Evolutionary conservation across 2,113 vertebrate genomes (phyloP).

Genomic region (Gopherus flavomarginatus): DNA sequence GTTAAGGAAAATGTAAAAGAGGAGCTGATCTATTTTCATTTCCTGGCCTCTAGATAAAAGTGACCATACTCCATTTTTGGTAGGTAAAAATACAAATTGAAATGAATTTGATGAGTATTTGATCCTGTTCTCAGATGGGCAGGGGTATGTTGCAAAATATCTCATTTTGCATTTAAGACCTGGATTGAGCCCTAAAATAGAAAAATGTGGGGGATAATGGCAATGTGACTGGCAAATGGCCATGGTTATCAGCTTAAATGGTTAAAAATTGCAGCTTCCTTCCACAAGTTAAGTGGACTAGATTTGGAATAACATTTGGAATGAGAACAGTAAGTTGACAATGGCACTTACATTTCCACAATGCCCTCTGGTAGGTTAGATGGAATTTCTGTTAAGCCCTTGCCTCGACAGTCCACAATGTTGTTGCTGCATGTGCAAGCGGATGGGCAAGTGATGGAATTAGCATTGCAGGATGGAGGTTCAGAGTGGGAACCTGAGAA

Average conservation of each 20-base stretch:
- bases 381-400: constrained; percentile 92
- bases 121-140: background rate
- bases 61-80: background rate
- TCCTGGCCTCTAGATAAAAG: background rate
- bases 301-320: rapidly evolving
- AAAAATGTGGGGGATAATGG: background rate
- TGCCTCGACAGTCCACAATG: constrained; percentile 95
- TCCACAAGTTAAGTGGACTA: rapidly evolving
- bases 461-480: constrained; percentile 87
- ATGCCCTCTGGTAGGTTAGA: constrained; percentile 95
- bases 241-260: background rate
- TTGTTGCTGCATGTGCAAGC: constrained; percentile 97
- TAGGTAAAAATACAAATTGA: background rate
- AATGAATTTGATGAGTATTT: background rate
- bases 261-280: rapidly evolving
- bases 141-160: background rate
- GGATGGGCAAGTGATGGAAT: constrained; percentile 90
- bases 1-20: background rate
- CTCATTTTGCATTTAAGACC: background rate
- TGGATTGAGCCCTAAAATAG: rapidly evolving
- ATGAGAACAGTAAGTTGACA: background rate
- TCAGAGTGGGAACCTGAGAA: constrained; percentile 85
- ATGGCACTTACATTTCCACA: constrained; percentile 92
- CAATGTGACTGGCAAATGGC: background rate
- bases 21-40: background rate